Conservation (phyloP, 2,888 invertebrate genomes). For the Ferdinandea cuprea region DNA sequence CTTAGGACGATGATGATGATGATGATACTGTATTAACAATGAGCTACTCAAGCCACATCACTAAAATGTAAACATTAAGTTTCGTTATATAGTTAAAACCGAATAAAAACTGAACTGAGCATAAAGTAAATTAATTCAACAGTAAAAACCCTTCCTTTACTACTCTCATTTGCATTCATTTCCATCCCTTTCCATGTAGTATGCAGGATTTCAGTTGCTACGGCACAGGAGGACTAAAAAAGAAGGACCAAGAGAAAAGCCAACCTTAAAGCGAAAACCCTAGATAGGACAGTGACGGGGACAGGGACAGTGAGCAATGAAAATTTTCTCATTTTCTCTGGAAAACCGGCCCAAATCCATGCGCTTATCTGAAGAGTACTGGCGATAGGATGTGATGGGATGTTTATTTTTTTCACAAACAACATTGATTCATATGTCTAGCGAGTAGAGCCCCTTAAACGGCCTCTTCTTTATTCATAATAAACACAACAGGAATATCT, state of each 20-base stretch:
- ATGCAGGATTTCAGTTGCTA: constrained; percentile 8
- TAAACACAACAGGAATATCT: constrained; percentile 67
- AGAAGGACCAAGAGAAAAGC: constrained; percentile 14
- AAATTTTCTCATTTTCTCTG: background rate
- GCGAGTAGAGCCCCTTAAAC: constrained; percentile 64
- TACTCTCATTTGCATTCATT: constrained; percentile 72
- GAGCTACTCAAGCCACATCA: constrained; percentile 60
- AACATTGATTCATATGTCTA: constrained; percentile 71
- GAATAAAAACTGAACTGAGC: constrained; percentile 56
- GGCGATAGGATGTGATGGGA: background rate
- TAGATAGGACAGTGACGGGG: constrained; percentile 37
- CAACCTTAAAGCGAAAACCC: constrained; percentile 37
- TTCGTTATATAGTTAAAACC: constrained; percentile 55
- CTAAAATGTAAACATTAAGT: constrained; percentile 68
- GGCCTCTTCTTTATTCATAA: constrained; percentile 71
- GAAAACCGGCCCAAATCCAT: background rate
- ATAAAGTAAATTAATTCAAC: constrained; percentile 74
- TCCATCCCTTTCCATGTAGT: constrained; percentile 71
- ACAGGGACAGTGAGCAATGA: background rate
- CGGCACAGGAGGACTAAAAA: constrained; percentile 13
- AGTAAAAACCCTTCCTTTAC: constrained; percentile 63
- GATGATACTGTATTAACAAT: constrained; percentile 57
- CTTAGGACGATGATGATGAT: constrained; percentile 23
- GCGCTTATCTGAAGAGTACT: constrained; percentile 4
- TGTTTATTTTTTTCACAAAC: constrained; percentile 26